Base-by-base conservation (phyloP, 2,797 vertebrate species). In the Esox masquinongy region DNA sequence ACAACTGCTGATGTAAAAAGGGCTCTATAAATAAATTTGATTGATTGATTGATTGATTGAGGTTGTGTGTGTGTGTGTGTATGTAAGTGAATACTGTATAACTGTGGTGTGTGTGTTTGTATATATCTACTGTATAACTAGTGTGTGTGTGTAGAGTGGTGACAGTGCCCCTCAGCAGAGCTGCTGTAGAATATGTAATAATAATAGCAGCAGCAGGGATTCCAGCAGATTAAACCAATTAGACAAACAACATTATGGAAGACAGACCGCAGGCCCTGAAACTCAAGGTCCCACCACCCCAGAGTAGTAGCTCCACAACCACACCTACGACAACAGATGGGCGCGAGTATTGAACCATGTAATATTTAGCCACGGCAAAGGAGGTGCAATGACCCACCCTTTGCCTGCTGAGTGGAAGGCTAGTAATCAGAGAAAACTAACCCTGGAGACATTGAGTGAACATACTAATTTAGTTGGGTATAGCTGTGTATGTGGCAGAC, bases 171-270 rank as follows among this genome's bases (percentile, higher is more conserved):
- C 75, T 86, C 85, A 68, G 47, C 56, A 14, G 31, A 29, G 19
- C 73, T 2, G 73, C 78, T 84, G 86, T 83, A 81, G 84, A 87
- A 85, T 85, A 85, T 77, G 84, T 83, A 91, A 86, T 91, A 90
- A 92, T 90, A 92, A 88, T 88, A 31, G 49, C 79, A 36, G 14
- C 77, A 68, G 53, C 80, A 91, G 88, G 85, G 85, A 90, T 91
- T 92, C 92, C 89, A 88, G 88, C 72, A 64, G 84, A 90, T 17
- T 91, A 89, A 89, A 87, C 86, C 87, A 91, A 92, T 92, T 90
- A 93, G 90, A 91, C 85, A 83, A 90, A 88, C 85, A 79, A 74
- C 36, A 11, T 19, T 16, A 16, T 29, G 22, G 56, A 61, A 61
- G 4, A 3, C 11, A 61, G 22, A 24, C 56, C 9, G 12, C 22